Base-by-base conservation (phyloP, 2,888 invertebrate species). In the Pseudeuparius sepicola region DNA sequence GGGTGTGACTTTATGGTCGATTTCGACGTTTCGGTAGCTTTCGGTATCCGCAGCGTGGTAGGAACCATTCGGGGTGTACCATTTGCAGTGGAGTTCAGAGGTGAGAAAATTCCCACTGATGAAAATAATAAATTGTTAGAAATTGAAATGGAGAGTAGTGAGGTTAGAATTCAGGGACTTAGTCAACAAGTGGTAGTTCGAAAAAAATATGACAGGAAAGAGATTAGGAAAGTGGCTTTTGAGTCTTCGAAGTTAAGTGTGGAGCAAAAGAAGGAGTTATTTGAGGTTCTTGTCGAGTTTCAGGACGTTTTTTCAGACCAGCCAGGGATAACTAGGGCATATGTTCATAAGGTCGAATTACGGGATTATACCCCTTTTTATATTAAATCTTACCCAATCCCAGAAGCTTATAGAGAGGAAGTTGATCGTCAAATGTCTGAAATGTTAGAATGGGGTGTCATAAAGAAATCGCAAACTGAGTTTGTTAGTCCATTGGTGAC, bases 401-500 rank as follows among this genome's bases (percentile, higher is more conserved):
- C 37, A 4, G 9, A 14, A 9, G 31, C 27, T 4, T 24, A 37
- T 27, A 10, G 33, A 4, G 32, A 34, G 2, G 32, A 27, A 10
- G 38, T 32, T 7, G 14, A 16, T 10, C 7, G 14, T 14, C 35
- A 41, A 16, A 31, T 43, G 6, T 3, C n/a, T 2, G 32, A 41
- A 31, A 41, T 44, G 42, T n/a, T 34, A 13, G 29, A 25, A 4
- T 36, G 31, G 37, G 42, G 36, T 11, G 24, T 42, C 2, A 32
- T 39, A 15, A 15, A 24, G 14, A 17, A 16, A n/a, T 30, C 10
- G n/a, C 13, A 12, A 10, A 37, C 42, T 0, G 34, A 36, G 11
- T 42, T 35, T 36, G 32, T 42, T 6, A 33, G 33, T 7, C 40
- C 42, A 2, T 16, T 44, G 10, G 36, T 41, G 6, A 27, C 24